Percentiles rank a stretch among this genome's conserved stretches.
Evolutionary conservation across 2,797 vertebrate genomes (phyloP).

Genomic region (Hydrolagus colliei): DNA sequence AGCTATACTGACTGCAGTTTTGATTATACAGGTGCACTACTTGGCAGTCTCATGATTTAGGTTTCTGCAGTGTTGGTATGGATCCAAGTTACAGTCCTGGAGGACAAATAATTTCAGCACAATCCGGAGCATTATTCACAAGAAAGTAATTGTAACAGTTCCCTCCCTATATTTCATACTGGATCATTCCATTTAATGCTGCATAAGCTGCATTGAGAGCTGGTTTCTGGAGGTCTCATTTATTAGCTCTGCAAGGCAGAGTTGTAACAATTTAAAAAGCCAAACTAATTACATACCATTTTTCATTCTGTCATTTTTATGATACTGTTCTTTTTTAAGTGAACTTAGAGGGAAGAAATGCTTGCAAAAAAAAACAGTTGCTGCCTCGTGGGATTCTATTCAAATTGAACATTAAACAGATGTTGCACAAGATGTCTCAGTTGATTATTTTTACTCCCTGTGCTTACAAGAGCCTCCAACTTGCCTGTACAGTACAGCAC

Average conservation of each 20-base stretch:
- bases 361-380: not conserved
- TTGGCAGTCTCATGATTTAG: not conserved
- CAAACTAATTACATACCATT: not conserved
- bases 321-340: not conserved
- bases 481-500: not conserved
- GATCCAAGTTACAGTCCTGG: not conserved
- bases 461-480: not conserved
- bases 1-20: not conserved
- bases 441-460: not conserved
- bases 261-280: not conserved
- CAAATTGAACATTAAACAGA: not conserved
- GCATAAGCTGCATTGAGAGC: not conserved
- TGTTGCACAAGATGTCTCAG: not conserved
- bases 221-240: not conserved
- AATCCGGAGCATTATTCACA: not conserved
- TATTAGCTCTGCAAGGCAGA: not conserved
- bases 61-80: not conserved
- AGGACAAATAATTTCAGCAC: not conserved
- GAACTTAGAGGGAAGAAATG: not conserved
- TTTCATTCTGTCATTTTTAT: not conserved
- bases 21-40: not conserved
- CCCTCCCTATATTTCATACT: not conserved
- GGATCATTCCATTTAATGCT: not conserved
- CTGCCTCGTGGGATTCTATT: not conserved
- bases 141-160: not conserved